Evolutionary conservation across 2,797 vertebrate genomes (phyloP).

Genomic region (Sibirionetta formosa): DNA sequence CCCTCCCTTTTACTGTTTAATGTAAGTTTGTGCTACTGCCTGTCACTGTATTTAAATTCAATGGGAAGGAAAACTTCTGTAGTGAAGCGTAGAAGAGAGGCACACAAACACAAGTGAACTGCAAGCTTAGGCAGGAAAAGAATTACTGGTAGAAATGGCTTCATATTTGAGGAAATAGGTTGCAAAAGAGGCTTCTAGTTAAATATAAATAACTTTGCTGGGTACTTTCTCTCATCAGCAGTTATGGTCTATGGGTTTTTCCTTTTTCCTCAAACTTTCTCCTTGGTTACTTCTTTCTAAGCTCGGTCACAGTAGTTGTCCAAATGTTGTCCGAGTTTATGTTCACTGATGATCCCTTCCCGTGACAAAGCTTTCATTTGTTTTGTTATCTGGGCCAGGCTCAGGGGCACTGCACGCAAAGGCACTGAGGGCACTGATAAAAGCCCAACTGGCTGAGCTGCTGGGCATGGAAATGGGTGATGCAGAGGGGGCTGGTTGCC

Average conservation of each 20-base stretch:
- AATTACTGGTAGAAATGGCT: background rate
- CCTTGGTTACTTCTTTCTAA: background rate
- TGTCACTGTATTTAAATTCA: background rate
- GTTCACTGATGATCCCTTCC: background rate
- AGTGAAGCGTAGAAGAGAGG: background rate
- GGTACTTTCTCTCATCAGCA: background rate
- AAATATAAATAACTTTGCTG: background rate
- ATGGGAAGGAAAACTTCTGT: background rate
- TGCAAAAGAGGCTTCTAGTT: background rate
- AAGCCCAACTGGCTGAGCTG: background rate
- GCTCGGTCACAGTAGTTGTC: background rate
- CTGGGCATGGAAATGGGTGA: background rate
- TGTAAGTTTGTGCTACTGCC: background rate
- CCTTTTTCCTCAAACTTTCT: background rate
- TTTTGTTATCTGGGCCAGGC: background rate
- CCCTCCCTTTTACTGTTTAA: background rate
- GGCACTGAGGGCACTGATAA: background rate
- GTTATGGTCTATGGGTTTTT: background rate
- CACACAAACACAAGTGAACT: background rate
- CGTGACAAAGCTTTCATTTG: background rate
- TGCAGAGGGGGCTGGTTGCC: background rate
- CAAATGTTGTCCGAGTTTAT: background rate
- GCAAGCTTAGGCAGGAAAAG: background rate
- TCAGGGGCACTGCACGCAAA: fast-evolving
- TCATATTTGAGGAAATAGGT: background rate